phyloP scores from a whole-genome alignment of 2,797 vertebrate genomes.

The Tapirus indicus region DNA sequence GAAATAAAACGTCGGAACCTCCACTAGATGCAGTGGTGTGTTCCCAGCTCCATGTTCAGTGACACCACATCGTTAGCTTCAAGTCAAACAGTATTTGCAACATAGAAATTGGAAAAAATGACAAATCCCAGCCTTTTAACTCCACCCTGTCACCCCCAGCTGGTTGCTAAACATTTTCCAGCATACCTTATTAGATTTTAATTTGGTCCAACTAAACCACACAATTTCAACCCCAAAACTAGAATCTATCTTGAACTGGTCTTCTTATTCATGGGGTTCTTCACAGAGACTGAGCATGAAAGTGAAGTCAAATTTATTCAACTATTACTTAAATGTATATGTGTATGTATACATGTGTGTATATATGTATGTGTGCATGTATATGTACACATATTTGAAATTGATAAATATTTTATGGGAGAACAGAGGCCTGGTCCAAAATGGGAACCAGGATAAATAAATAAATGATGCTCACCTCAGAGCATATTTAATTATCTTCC shows the following conservation, averaged over 20 bases:
- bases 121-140: background rate
- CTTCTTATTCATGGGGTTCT: background rate
- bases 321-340: background rate
- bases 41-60: background rate
- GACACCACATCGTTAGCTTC: rapidly evolving
- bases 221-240: background rate
- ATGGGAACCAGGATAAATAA: background rate
- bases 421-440: background rate
- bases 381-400: background rate
- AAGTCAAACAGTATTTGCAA: background rate
- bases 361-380: background rate
- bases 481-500: background rate
- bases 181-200: background rate
- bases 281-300: background rate
- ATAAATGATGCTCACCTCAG: background rate
- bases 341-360: too few relatives aligned
- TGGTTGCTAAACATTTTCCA: background rate
- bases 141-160: too few relatives aligned
- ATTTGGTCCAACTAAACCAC: background rate
- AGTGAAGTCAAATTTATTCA: background rate
- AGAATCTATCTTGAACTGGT: background rate
- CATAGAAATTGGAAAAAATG: background rate
- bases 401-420: background rate
- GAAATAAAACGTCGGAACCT: background rate
- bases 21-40: too few relatives aligned